These are phyloP conservation scores for Acleris laterana DNA, from an alignment of 2,888 invertebrate species.

Conservation along the genomic window DNA sequence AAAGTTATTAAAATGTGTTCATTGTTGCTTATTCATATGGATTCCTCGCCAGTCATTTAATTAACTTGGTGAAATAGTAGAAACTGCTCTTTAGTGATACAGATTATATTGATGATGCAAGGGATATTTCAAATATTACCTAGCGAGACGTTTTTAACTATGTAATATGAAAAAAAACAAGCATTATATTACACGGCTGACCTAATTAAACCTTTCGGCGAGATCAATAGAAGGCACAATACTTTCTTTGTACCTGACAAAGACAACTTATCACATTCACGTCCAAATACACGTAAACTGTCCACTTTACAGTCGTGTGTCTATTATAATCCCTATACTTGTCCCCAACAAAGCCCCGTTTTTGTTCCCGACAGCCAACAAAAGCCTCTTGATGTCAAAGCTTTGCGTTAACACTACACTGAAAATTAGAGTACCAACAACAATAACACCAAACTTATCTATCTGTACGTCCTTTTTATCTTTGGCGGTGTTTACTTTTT, in stretches of 20 bases:
- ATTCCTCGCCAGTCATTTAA: too few species aligned
- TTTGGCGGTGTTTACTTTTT: conserved; percentile 70
- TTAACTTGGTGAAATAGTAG: too few species aligned
- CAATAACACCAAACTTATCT: conserved; percentile 72
- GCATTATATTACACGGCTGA: conserved; percentile 8
- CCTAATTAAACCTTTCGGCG: conserved; percentile 29
- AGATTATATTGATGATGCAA: too few species aligned
- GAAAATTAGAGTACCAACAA: conserved; percentile 78
- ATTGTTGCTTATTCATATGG: not conserved
- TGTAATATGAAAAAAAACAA: not conserved
- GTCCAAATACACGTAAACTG: conserved; percentile 48
- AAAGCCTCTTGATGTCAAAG: conserved; percentile 69
- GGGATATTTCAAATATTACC: too few species aligned
- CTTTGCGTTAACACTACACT: conserved; percentile 82
- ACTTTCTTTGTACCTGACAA: conserved; percentile 30
- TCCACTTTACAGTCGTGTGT: conserved; percentile 64
- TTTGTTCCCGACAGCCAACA: conserved; percentile 68
- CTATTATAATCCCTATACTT: conserved; percentile 57
- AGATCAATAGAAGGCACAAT: conserved; percentile 30
- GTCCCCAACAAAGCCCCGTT: conserved; percentile 69
- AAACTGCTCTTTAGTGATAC: too few species aligned
- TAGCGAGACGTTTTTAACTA: too few species aligned
- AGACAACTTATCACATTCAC: conserved; percentile 33
- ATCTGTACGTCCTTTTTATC: conserved; percentile 68
- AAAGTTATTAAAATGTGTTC: conserved; percentile 40